These are phyloP conservation scores for Chrysochloris asiatica DNA, from an alignment of 2,113 vertebrate genomes.

Conservation along the genomic window DNA sequence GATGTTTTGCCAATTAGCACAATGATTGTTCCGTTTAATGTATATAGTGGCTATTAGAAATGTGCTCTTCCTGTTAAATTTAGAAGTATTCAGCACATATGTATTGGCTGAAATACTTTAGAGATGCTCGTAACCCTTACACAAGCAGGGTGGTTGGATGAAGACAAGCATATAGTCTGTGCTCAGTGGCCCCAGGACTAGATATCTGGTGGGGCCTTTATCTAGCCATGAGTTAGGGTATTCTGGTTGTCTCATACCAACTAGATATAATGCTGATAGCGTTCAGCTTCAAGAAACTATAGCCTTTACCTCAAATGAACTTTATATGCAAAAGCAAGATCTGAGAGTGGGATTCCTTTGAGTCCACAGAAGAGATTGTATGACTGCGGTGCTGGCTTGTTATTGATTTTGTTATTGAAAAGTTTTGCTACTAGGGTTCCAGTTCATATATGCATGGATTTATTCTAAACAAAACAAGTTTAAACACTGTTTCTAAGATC, in stretches of 20 bases:
- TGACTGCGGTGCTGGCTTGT: background rate
- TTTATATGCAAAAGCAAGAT: background rate
- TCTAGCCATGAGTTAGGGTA: constrained; percentile 20
- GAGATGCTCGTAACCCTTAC: background rate
- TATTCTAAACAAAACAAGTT: too few relatives aligned
- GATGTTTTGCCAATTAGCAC: background rate
- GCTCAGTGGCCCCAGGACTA: background rate
- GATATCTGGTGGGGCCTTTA: background rate
- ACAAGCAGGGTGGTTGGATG: background rate
- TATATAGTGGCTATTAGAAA: constrained; percentile 26
- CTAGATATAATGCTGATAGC: background rate
- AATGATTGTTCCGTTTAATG: background rate
- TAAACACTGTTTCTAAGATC: too few relatives aligned
- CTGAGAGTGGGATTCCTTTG: background rate
- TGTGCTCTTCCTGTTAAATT: background rate
- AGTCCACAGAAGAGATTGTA: background rate
- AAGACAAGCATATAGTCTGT: background rate
- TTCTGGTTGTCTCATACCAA: background rate
- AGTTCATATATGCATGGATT: too few relatives aligned
- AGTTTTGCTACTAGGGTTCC: too few relatives aligned
- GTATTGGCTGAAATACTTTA: background rate
- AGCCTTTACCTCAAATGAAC: background rate
- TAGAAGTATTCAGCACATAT: background rate
- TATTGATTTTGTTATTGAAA: background rate
- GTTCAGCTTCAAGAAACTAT: background rate